These are phyloP conservation scores for Rhipidura dahli DNA, from an alignment of 2,113 vertebrate genomes.

Conservation along the genomic window DNA sequence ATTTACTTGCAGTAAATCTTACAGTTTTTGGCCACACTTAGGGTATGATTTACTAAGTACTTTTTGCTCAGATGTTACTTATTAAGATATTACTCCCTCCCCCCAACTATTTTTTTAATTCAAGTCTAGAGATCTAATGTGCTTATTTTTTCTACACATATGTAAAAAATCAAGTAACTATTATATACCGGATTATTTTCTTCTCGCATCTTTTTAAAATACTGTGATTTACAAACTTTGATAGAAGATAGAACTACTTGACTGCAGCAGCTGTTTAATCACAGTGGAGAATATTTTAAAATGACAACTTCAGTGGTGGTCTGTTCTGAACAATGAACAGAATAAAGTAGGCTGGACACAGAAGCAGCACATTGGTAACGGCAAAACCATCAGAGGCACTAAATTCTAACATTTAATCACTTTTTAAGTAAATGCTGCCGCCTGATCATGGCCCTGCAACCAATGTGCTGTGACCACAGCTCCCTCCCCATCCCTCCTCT, in stretches of 20 bases:
- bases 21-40: constrained; percentile 61
- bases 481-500: neutral
- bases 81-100: constrained; percentile 63
- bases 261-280: constrained; percentile 32
- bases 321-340: neutral
- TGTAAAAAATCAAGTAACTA: constrained; percentile 68
- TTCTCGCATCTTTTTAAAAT: constrained; percentile 18
- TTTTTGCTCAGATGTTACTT: constrained; percentile 66
- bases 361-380: neutral
- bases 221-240: neutral
- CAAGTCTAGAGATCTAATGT: constrained; percentile 67
- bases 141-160: constrained; percentile 54
- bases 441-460: neutral
- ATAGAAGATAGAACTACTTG: constrained; percentile 16
- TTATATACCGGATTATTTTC: constrained; percentile 17
- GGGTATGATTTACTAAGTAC: constrained; percentile 41
- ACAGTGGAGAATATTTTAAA: constrained; percentile 10
- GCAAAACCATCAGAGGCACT: neutral
- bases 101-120: constrained; percentile 70
- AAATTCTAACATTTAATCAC: neutral
- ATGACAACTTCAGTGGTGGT: constrained; percentile 31
- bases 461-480: neutral
- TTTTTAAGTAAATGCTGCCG: neutral
- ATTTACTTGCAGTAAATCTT: constrained; percentile 70
- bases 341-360: neutral